Conservation (phyloP, 2,888 invertebrate species). For the Leptopilina syphax region DNA sequence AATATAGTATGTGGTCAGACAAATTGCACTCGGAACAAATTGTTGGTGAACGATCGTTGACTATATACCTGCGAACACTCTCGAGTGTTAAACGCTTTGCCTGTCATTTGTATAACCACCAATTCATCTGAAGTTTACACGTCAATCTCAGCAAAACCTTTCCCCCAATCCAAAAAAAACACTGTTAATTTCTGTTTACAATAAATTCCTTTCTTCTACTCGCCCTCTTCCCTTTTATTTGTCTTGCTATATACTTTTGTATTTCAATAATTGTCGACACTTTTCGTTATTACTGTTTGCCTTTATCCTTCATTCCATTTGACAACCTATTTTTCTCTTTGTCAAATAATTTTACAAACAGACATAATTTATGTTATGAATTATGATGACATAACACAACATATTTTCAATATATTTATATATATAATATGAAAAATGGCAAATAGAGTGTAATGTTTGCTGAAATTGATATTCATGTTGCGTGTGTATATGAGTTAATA, state of each 20-base stretch:
- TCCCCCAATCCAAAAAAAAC: slow-evolving; percentile 5
- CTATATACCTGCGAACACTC: not conserved
- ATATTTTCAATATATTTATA: too few relatives aligned
- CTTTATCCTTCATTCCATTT: too few relatives aligned
- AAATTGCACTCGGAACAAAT: slow-evolving; percentile 29
- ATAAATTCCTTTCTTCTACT: too few relatives aligned
- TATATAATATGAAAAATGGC: too few relatives aligned
- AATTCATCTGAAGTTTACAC: slow-evolving; percentile 12
- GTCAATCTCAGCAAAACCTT: not conserved
- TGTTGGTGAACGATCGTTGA: slow-evolving; percentile 16
- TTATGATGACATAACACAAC: too few relatives aligned
- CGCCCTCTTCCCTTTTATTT: too few relatives aligned
- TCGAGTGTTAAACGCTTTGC: slow-evolving; percentile 17
- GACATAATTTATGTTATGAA: too few relatives aligned
- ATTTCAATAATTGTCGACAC: too few relatives aligned
- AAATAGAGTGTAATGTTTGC: not conserved
- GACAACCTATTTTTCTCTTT: too few relatives aligned
- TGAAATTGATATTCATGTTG: slow-evolving; percentile 21
- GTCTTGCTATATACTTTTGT: too few relatives aligned
- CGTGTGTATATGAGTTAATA: not conserved
- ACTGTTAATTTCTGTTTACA: slow-evolving; percentile 2
- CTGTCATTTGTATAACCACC: slow-evolving; percentile 5
- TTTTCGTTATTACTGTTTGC: too few relatives aligned
- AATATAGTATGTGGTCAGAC: slow-evolving; percentile 28
- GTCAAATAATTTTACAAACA: too few relatives aligned